Evolutionary conservation across 2,113 vertebrate species (phyloP), one percentile per base, ranked within the genome.

Genomic region (Leucosticte australis): DNA sequence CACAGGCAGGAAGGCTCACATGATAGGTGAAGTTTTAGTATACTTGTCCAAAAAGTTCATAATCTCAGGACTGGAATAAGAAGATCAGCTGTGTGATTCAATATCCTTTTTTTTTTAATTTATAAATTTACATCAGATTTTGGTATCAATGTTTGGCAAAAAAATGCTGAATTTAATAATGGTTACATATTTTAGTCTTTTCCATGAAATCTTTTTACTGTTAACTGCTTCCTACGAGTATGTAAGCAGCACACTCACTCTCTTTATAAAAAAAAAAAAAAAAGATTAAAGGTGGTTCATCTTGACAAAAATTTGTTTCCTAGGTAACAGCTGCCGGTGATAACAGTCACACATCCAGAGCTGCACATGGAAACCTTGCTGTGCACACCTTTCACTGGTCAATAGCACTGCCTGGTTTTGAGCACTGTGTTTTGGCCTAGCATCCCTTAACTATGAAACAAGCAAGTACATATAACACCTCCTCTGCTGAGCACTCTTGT

Each of bases 321-420:
- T 90, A 83, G 95, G 94, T 68, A 94, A 95, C 96, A 90, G 76
- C 39, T 94, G 30, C 63, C 11, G n/a, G 67, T 67, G 49, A 52
- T 91, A 67, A 31, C 4, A 2, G 46, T 31, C 50, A 39, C 49
- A 70, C 23, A 47, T 16, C 49, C 90, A 81, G 41, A 55, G 10
- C 50, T 67, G 63, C 55, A 39, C 64, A 47, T 17, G 24, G 67
- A 90, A 91, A 33, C n/a, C 91, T 89, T 92, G 37, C 74, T 67
- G 15, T n/a, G 60, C 24, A 10, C 55, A 77, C 0, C 35, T 70
- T 71, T 22, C 47, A 28, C 27, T 52, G 76, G 30, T 71, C 28
- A 2, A 41, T 8, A 80, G 47, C n/a, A 27, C n/a, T 69, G 19
- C 47, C 16, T 44, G 22, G 5, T 49, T 83, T 20, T 53, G 47